Percentiles rank a stretch among this genome's conserved stretches.
These are phyloP conservation scores for Anneissia japonica DNA, from an alignment of 35 echinoderm and acorn worm genomes.

Conservation along the genomic window DNA sequence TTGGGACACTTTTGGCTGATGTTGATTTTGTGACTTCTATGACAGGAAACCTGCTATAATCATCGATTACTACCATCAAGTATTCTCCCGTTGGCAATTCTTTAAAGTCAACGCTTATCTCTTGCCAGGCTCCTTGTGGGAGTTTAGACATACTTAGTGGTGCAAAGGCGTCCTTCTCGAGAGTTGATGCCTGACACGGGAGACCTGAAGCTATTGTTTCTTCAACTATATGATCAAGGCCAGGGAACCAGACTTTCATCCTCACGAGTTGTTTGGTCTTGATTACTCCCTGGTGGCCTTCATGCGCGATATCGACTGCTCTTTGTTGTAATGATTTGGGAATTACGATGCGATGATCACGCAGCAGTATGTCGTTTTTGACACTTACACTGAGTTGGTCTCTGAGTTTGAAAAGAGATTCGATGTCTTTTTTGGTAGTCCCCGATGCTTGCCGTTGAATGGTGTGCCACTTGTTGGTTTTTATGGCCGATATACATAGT, in stretches of 20 bases:
- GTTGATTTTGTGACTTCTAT: slow-evolving; percentile 65
- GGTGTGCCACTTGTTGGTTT: slow-evolving; percentile 29
- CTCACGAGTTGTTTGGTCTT: slow-evolving; percentile 61
- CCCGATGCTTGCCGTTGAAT: not conserved
- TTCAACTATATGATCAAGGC: slow-evolving; percentile 45
- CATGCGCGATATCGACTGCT: slow-evolving; percentile 53
- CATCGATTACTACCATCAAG: slow-evolving; percentile 28
- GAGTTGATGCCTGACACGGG: slow-evolving; percentile 44
- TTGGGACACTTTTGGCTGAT: slow-evolving; percentile 38
- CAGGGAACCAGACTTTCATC: slow-evolving; percentile 75
- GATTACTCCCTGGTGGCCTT: slow-evolving; percentile 61
- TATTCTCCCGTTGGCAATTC: slow-evolving; percentile 33
- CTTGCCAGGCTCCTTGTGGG: slow-evolving; percentile 29
- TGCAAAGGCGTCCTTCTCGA: not conserved
- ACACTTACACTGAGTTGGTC: slow-evolving; percentile 38
- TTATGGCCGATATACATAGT: slow-evolving; percentile 16
- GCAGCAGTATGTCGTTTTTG: not conserved
- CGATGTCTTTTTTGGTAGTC: not conserved
- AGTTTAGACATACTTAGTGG: slow-evolving; percentile 38
- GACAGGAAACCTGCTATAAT: slow-evolving; percentile 50
- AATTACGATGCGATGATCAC: no score
- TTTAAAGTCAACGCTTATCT: slow-evolving; percentile 62
- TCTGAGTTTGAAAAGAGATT: slow-evolving; percentile 15
- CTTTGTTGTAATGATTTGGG: slow-evolving; percentile 22
- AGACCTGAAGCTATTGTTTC: slow-evolving; percentile 29